These are phyloP conservation scores for Pristionchus fissidentatus DNA, from an alignment of 2,888 invertebrate species.

Conservation along the genomic window DNA sequence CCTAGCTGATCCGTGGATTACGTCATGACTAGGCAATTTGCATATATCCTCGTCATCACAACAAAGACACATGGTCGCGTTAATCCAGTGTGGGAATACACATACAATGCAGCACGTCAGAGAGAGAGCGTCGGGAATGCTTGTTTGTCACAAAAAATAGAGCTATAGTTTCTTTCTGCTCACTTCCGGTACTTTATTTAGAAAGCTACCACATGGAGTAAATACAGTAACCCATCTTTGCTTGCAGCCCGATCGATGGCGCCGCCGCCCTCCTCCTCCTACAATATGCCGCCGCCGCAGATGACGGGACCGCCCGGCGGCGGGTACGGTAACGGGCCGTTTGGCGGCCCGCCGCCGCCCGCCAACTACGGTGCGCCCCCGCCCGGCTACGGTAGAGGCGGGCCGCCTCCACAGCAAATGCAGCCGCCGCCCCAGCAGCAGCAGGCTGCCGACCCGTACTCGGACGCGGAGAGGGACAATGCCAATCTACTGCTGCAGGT, in stretches of 20 bases:
- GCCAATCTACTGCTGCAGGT: constrained; percentile 47
- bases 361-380: constrained; percentile 14
- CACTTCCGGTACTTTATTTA: no score
- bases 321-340: background rate
- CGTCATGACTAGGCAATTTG: no score
- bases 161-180: no score
- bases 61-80: no score
- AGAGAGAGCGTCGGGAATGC: no score
- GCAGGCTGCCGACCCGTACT: background rate
- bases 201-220: no score
- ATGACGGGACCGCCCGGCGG: background rate
- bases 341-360: background rate
- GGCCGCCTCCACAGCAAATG: background rate
- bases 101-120: no score
- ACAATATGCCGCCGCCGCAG: background rate
- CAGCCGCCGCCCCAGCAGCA: background rate
- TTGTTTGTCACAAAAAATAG: no score
- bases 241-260: constrained; percentile 10
- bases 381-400: constrained; percentile 32
- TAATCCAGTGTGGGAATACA: no score
- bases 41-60: no score
- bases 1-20: no score
- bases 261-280: background rate
- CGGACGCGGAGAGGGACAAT: constrained; percentile 43
- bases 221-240: no score